Conservation (phyloP, 2,113 vertebrate genomes). For the Raphicerus campestris region DNA sequence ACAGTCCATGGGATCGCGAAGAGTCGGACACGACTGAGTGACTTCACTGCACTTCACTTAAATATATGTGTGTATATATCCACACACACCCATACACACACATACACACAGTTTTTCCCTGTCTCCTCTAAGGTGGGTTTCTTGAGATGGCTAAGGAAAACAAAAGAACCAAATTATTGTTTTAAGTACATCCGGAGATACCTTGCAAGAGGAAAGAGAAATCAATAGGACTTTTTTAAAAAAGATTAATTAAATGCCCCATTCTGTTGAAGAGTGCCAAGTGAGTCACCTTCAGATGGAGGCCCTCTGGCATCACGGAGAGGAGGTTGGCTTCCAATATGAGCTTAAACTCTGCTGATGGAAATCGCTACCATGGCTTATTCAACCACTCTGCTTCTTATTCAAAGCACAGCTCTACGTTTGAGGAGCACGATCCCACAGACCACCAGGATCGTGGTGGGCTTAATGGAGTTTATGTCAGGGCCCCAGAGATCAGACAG, state of each 20-base stretch:
- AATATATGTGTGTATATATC: not conserved
- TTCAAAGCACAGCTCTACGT: not conserved
- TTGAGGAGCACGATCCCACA: not conserved
- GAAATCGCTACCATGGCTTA: not conserved
- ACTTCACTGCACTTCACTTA: not conserved
- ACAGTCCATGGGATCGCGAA: too few species aligned
- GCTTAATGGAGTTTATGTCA: not conserved
- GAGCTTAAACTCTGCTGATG: not conserved
- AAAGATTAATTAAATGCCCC: not conserved
- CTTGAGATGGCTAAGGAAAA: not conserved
- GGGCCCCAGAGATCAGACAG: not conserved
- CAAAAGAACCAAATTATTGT: not conserved
- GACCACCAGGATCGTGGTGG: not conserved
- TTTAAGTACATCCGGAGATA: not conserved
- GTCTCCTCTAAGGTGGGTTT: not conserved
- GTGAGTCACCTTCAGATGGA: not conserved
- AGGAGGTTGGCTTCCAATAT: not conserved
- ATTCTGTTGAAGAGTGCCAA: not conserved
- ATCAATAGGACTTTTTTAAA: not conserved
- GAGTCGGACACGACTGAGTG: too few species aligned
- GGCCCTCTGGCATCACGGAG: not conserved
- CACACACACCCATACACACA: not conserved
- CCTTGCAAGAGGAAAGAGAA: not conserved
- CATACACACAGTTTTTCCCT: not conserved
- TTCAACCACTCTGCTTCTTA: not conserved